Percentiles rank a stretch among this genome's conserved stretches.
Conservation (phyloP, 2,888 invertebrate genomes). For the Automeris io region DNA sequence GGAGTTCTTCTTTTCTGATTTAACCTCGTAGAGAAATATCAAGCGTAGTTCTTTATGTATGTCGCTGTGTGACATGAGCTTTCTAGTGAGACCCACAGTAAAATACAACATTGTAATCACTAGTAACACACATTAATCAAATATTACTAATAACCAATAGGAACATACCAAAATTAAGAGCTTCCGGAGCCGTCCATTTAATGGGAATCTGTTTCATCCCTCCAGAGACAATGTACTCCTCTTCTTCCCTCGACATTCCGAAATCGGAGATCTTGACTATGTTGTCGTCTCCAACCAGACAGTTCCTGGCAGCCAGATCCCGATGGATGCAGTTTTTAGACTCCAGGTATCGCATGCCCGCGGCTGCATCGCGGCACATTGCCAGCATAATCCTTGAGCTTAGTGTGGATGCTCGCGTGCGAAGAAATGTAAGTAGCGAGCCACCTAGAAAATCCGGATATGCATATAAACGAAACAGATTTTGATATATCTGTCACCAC, state of each 20-base stretch:
- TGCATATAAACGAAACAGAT: background rate
- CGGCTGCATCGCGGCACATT: constrained; percentile 96
- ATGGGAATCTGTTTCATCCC: constrained; percentile 99
- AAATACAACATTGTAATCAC: background rate
- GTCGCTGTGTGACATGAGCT: too few relatives aligned
- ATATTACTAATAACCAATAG: background rate
- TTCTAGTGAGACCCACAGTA: background rate
- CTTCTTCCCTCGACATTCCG: constrained; percentile 98
- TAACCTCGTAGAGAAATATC: too few relatives aligned
- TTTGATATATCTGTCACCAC: too few relatives aligned
- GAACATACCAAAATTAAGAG: constrained; percentile 90
- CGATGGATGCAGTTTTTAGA: constrained; percentile 97
- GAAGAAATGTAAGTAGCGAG: constrained; percentile 90
- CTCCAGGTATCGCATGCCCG: constrained; percentile 96
- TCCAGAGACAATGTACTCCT: constrained; percentile 97
- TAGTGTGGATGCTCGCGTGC: constrained; percentile 83
- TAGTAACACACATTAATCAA: background rate
- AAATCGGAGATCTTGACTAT: constrained; percentile 98
- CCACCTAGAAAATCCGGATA: constrained; percentile 79
- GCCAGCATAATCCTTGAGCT: constrained; percentile 83
- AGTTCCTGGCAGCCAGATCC: constrained; percentile 96
- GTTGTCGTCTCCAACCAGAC: constrained; percentile 90
- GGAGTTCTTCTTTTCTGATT: too few relatives aligned
- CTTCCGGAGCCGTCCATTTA: constrained; percentile 99
- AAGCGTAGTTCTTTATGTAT: too few relatives aligned